Percentiles rank a stretch among this genome's conserved stretches.
Conservation (phyloP, 1,140 invertebrate species). For the Anthonomus grandis region DNA sequence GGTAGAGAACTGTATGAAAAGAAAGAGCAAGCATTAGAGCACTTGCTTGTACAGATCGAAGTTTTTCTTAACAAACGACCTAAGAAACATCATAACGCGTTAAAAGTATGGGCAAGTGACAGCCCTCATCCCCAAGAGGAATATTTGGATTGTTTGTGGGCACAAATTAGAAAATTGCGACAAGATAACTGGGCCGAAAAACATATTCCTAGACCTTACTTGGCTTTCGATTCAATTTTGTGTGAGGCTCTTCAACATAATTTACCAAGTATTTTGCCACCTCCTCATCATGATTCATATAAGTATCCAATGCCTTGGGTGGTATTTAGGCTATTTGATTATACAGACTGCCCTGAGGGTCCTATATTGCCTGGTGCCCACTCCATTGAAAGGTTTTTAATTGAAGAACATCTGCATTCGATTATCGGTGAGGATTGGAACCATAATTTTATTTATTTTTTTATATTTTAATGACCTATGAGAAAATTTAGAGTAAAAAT, state of each 20-base stretch:
- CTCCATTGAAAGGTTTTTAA: conserved; percentile 95
- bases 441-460: neutral
- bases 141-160: conserved; percentile 97
- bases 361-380: conserved; percentile 89
- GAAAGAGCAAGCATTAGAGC: conserved; percentile 90
- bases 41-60: conserved; percentile 89
- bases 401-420: conserved; percentile 94
- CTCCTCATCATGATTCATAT: conserved; percentile 85
- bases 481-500: no score
- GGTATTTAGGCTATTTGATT: conserved; percentile 95
- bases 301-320: conserved; percentile 88
- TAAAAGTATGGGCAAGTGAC: conserved; percentile 91
- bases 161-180: conserved; percentile 87
- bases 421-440: conserved; percentile 60
- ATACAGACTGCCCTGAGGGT: conserved; percentile 96
- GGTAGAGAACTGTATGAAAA: conserved; percentile 95
- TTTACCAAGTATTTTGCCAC: conserved; percentile 82
- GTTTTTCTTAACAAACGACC: conserved; percentile 91
- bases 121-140: conserved; percentile 96
- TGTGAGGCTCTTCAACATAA: conserved; percentile 96
- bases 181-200: conserved; percentile 97
- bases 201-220: conserved; percentile 91
- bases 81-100: conserved; percentile 85
- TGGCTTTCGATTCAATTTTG: conserved; percentile 91
- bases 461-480: neutral